phyloP scores from a whole-genome alignment of 2,113 vertebrate species.

The Microcebus lehilahytsara region DNA sequence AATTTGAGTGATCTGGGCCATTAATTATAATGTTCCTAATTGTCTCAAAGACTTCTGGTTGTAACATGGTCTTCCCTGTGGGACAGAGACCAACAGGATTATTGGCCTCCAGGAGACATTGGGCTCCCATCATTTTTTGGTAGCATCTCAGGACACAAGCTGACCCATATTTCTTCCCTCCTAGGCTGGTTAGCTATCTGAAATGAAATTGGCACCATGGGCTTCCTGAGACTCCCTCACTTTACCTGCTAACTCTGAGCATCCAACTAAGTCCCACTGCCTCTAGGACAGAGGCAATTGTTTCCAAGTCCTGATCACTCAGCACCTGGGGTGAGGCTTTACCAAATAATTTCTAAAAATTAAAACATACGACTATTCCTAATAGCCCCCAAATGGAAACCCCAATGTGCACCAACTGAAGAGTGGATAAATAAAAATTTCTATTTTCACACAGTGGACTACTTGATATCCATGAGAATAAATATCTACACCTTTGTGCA shows the following conservation, averaged over 20 bases:
- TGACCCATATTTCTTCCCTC: not conserved
- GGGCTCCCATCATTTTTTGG: not conserved
- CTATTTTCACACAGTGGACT: not conserved
- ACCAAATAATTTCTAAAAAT: not conserved
- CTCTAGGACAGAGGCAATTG: not conserved
- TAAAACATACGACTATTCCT: not conserved
- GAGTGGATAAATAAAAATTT: not conserved
- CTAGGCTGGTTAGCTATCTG: not conserved
- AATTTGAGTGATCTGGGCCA: conserved; percentile 52
- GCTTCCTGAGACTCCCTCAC: not conserved
- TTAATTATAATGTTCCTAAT: conserved; percentile 58
- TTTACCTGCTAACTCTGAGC: not conserved
- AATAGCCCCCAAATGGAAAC: not conserved
- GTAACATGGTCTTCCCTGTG: not conserved
- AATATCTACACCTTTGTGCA: not conserved
- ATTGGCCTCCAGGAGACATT: not conserved
- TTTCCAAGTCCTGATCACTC: not conserved
- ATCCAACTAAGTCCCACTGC: not conserved
- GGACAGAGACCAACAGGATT: not conserved
- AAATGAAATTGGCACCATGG: not conserved
- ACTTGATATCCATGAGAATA: not conserved
- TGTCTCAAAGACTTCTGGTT: conserved; percentile 44
- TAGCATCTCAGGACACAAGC: not conserved
- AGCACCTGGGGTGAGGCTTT: not conserved
- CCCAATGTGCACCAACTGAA: not conserved